Evolutionary conservation across 2,888 invertebrate species (phyloP), one percentile per base, ranked within the genome.

Genomic region (Phania funesta): DNA sequence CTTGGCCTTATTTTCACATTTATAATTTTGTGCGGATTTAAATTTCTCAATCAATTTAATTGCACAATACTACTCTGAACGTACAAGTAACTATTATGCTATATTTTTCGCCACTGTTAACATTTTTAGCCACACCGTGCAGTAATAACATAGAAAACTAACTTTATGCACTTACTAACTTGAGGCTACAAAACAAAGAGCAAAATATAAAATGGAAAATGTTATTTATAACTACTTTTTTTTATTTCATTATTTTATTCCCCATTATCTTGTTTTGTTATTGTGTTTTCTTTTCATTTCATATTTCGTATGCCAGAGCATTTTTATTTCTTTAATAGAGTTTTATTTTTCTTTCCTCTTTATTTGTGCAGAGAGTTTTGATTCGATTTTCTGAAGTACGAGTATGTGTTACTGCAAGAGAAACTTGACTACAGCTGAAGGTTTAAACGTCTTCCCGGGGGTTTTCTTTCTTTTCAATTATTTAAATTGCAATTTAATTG

Each of bases 401-500:
- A n/a, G n/a, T n/a, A n/a, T 56, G 22, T n/a, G 13, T 64, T 46
- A 13, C 35, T 29, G 48, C 20, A 68, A 44, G 50, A 58, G 38
- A 20, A 65, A 20, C 24, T 41, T 8, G 29, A 41, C 52, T 52
- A 8, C 0, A 64, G 56, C 29, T 65, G 16, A 24, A 56, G 18
- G 41, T 58, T 76, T 20, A 9, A 60, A 50, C 3, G 41, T 67
- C 67, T 67, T 48, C 26, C n/a, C 41, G 67, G 75, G 54, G 38
- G 6, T 56, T 60, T 65, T 32, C 29, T 48, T 41, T 58, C 18
- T 32, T 68, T 60, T 32, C 32, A 44, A 41, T 60, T 68, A 62
- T 62, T 76, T 32, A 52, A 62, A 68, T n/a, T 76, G 76, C 16
- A 76, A 60, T 68, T 52, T 60, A 68, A 60, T 68, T 76, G 67